A percentile compares a stretch with the other conserved stretches of the same genome.
These are phyloP conservation scores for Eumerus sabulonum DNA, from an alignment of 2,888 invertebrate species.

Conservation along the genomic window DNA sequence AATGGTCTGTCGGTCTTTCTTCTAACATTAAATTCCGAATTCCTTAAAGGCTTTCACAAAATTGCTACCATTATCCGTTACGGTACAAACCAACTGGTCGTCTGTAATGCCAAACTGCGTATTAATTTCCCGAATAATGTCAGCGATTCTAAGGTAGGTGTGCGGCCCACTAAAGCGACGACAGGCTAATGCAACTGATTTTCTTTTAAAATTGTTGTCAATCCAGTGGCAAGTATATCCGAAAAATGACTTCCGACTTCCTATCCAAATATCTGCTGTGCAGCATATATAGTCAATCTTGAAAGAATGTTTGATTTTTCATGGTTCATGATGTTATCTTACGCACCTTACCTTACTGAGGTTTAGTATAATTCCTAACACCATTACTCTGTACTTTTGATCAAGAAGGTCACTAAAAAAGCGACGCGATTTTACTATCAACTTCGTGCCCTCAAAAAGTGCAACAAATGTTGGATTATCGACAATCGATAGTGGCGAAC, in stretches of 20 bases:
- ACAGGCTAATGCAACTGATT: constrained; percentile 19
- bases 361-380: not conserved
- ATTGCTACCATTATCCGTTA: constrained; percentile 1
- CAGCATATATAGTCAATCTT: not conserved
- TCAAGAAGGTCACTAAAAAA: too few species aligned
- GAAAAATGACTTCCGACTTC: constrained; percentile 1
- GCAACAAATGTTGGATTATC: not conserved
- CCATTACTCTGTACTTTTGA: not conserved
- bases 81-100: not conserved
- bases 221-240: constrained; percentile 29
- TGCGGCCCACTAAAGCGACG: not conserved
- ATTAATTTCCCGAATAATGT: not conserved
- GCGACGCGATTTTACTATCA: too few species aligned
- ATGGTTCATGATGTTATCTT: not conserved
- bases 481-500: not conserved
- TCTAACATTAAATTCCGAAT: not conserved
- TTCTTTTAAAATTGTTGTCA: constrained; percentile 16
- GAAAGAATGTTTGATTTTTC: not conserved
- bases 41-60: not conserved
- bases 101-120: not conserved
- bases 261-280: constrained; percentile 18
- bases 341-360: not conserved
- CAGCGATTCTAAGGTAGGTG: constrained; percentile 6
- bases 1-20: not conserved
- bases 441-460: not conserved